Base-by-base conservation (phyloP, 2,888 invertebrate species). In the Drosophila maculinotata region DNA sequence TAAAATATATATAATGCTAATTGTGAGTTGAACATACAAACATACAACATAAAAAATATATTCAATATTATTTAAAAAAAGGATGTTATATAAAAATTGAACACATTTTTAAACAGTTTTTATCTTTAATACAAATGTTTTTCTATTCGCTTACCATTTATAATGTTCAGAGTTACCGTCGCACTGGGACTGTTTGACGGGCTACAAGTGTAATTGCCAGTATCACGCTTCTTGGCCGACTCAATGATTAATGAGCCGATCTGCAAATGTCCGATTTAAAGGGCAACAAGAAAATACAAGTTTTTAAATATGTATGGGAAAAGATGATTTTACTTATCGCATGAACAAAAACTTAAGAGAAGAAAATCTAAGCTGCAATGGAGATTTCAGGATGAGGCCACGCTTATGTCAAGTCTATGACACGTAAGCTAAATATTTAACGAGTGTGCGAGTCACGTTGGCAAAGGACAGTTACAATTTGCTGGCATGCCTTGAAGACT, bases 151-250 rank as follows among this genome's bases (percentile, higher is more conserved):
- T 94, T 92, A 97, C 97, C 97, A 92, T 97, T 97, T 89, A 97
- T 94, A 84, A 98, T 97, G 92, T 97, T 97, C 88, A 97, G 94
- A 91, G 96, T 94, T 76, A 97, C 96, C 91, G 96, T 97, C 85
- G 97, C 96, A 79, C 96, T 95, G 92, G 96, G 96, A 82, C 97
- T 94, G 93, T 98, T 99, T 89, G 97, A 97, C 85, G 99, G 98
- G 90, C 96, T 95, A 93, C 98, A 98, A 75, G 98, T 98, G 93
- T 99, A 99, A 93, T 97, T 97, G 89, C 97, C 92, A 79, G 90
- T 90, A 87, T 92, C 91, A 76, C 89, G 90, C 86, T 92, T 92
- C 89, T 90, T 91, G 79, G 91, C 91, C 74, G 90, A 90, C 87
- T 91, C 91, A 85, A 92, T 92, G 89, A 91, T 90, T 89, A 92